Percentiles rank a stretch among this genome's conserved stretches.
Evolutionary conservation across 92 coral and sea anemone species (phyloP).

Genomic region (Chrysogorgia sp.): DNA sequence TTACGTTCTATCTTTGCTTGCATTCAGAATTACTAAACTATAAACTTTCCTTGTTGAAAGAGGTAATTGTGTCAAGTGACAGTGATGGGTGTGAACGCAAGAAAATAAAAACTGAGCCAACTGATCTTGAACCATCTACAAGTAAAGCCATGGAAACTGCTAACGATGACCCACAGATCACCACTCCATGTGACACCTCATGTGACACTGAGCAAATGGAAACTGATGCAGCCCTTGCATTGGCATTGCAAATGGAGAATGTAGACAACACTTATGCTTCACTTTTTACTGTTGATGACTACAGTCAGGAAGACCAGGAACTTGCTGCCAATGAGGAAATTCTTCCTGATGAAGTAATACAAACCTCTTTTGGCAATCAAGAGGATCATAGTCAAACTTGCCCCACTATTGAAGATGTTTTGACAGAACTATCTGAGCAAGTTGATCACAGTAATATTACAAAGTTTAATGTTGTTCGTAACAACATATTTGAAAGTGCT

Average conservation of each 20-base stretch:
- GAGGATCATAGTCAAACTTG: constrained; percentile 13
- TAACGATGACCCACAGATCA: background rate
- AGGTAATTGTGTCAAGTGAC: background rate
- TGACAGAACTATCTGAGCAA: constrained; percentile 34
- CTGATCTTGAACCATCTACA: background rate
- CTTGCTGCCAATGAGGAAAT: constrained; percentile 21
- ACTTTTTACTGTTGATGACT: constrained; percentile 40
- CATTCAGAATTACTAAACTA: constrained; percentile 18
- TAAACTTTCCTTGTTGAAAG: constrained; percentile 9
- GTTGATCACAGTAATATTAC: constrained; percentile 36
- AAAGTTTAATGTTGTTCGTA: constrained; percentile 44
- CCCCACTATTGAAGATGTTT: constrained; percentile 29
- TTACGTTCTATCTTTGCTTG: constrained; percentile 21
- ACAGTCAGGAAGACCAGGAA: background rate
- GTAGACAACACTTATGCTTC: constrained; percentile 28
- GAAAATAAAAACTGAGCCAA: background rate
- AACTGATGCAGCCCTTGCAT: constrained; percentile 47
- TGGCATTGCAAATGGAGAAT: too few species aligned
- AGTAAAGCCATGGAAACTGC: background rate
- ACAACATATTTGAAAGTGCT: constrained; percentile 15
- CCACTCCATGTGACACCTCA: constrained; percentile 9
- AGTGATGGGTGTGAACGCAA: constrained; percentile 9
- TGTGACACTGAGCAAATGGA: constrained; percentile 31
- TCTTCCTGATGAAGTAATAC: constrained; percentile 19
- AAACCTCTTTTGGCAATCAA: background rate